A percentile compares a stretch with the other conserved stretches of the same genome.
Conservation (phyloP, 1,140 invertebrate species). For the Samia ricini region DNA sequence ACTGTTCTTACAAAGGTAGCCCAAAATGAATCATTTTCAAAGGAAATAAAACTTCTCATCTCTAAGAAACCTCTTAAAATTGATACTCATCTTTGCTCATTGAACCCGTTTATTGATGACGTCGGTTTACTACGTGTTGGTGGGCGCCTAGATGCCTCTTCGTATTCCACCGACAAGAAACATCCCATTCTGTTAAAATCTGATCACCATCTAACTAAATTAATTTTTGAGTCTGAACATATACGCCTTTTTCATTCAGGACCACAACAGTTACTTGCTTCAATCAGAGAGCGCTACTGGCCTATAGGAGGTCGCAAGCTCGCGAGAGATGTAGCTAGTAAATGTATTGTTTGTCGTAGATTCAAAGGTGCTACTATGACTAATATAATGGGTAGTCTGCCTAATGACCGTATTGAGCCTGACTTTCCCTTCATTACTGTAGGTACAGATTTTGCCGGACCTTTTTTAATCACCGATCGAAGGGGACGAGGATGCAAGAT, state of each 20-base stretch:
- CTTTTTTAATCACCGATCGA: slow-evolving; percentile 6
- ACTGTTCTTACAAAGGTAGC: not conserved
- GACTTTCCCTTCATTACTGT: slow-evolving; percentile 13
- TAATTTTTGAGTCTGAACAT: slow-evolving; percentile 12
- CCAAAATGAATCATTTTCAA: not conserved
- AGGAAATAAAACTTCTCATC: not conserved
- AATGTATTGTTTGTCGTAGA: slow-evolving; percentile 13
- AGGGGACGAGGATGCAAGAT: slow-evolving; percentile 4
- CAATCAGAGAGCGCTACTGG: slow-evolving; percentile 12
- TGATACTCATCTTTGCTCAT: not conserved
- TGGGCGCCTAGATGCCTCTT: slow-evolving; percentile 1
- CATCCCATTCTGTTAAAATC: slow-evolving; percentile 9
- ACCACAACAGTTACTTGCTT: slow-evolving; percentile 13
- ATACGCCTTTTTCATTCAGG: slow-evolving; percentile 11
- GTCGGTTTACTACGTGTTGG: not conserved
- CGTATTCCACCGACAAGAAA: slow-evolving; percentile 6
- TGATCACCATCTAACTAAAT: slow-evolving; percentile 5
- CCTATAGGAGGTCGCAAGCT: slow-evolving; percentile 17
- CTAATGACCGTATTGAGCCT: slow-evolving; percentile 4
- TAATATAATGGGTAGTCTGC: slow-evolving; percentile 21
- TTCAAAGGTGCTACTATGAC: slow-evolving; percentile 10
- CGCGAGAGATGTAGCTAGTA: slow-evolving; percentile 6
- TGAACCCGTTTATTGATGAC: slow-evolving; percentile 19
- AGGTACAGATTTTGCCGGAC: not conserved
- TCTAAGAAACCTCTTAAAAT: not conserved